phyloP scores from a whole-genome alignment of 2,797 vertebrate species.

The Cossypha niveicapilla region DNA sequence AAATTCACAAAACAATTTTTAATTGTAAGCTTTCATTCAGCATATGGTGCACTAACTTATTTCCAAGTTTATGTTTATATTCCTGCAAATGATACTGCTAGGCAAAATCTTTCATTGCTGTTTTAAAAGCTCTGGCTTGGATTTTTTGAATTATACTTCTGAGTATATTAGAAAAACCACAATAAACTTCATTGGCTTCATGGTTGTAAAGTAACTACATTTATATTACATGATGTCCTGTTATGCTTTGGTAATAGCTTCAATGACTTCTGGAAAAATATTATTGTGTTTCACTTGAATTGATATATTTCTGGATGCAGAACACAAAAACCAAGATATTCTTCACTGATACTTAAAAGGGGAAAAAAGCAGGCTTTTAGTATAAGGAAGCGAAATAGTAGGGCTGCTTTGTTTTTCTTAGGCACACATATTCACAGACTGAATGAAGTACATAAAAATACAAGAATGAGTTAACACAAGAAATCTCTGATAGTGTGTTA shows the following conservation, averaged over 20 bases:
- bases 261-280: constrained; percentile 41
- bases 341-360: constrained; percentile 47
- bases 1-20: not conserved
- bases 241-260: constrained; percentile 50
- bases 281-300: constrained; percentile 57
- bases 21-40: not conserved
- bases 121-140: constrained; percentile 8
- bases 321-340: constrained; percentile 45
- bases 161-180: constrained; percentile 12
- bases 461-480: constrained; percentile 1
- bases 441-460: constrained; percentile 40
- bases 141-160: constrained; percentile 11
- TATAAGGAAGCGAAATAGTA: constrained; percentile 46
- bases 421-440: not conserved
- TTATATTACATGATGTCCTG: constrained; percentile 22
- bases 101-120: not conserved
- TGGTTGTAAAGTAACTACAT: constrained; percentile 35
- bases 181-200: constrained; percentile 28
- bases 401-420: constrained; percentile 62
- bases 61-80: constrained; percentile 11
- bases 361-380: constrained; percentile 23
- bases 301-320: constrained; percentile 54
- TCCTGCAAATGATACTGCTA: not conserved
- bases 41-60: not conserved
- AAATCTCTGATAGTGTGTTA: constrained; percentile 7